A percentile compares a stretch with the other conserved stretches of the same genome.
These are phyloP conservation scores for Orthosia gothica DNA, from an alignment of 2,888 invertebrate genomes.

Conservation along the genomic window DNA sequence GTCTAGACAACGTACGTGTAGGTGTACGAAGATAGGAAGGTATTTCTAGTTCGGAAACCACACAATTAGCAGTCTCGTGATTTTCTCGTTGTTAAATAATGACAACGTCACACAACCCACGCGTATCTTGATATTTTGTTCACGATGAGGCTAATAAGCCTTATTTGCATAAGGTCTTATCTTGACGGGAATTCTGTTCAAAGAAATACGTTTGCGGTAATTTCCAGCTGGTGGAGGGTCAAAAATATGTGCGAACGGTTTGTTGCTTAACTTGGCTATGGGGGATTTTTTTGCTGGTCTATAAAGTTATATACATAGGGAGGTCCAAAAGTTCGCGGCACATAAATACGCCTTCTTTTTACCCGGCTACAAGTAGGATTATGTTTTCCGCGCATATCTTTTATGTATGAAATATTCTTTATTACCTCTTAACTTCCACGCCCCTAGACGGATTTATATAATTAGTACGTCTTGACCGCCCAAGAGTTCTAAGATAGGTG, in stretches of 20 bases:
- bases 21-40: not conserved
- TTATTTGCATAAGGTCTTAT: slow-evolving; percentile 35
- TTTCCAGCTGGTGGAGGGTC: slow-evolving; percentile 2
- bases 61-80: slow-evolving; percentile 19
- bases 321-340: too few relatives aligned
- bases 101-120: slow-evolving; percentile 29
- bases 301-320: not conserved
- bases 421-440: too few relatives aligned
- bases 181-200: slow-evolving; percentile 2
- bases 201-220: slow-evolving; percentile 6
- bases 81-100: slow-evolving; percentile 19
- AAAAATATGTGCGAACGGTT: not conserved
- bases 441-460: too few relatives aligned
- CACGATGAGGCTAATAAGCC: slow-evolving; percentile 21
- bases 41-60: not conserved
- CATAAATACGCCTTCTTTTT: too few relatives aligned
- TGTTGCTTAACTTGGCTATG: not conserved
- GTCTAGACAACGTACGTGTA: not conserved
- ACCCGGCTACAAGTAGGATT: too few relatives aligned
- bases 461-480: too few relatives aligned
- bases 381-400: too few relatives aligned
- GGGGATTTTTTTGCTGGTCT: not conserved
- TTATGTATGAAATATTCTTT: too few relatives aligned
- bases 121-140: slow-evolving; percentile 26
- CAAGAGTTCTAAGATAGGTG: too few relatives aligned